Conservation (phyloP, 2,797 vertebrate genomes). For the Amazona ochrocephala region DNA sequence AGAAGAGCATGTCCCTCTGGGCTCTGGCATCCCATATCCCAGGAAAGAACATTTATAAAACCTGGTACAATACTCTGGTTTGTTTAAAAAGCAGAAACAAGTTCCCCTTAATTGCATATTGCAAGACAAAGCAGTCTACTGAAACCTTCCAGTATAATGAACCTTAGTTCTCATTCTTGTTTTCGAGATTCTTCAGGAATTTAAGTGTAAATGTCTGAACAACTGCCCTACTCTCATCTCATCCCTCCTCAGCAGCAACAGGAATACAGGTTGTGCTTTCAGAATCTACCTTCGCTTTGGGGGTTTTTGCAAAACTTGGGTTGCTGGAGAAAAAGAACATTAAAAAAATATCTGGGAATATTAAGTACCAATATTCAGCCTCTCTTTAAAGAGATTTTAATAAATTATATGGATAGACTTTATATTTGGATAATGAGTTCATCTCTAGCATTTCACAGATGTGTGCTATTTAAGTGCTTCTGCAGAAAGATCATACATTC, state of each 20-base stretch:
- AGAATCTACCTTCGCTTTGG: background rate
- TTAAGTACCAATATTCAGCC: conserved; percentile 3
- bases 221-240: background rate
- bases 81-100: background rate
- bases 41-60: background rate
- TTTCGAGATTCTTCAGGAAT: background rate
- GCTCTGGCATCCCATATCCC: background rate
- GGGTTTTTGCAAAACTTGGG: background rate
- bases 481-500: conserved; percentile 54
- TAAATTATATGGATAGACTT: conserved; percentile 61
- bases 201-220: background rate
- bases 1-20: background rate
- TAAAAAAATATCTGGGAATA: background rate
- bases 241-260: background rate
- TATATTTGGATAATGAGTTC: conserved; percentile 65
- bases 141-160: background rate
- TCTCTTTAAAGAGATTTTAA: conserved; percentile 57
- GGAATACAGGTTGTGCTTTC: background rate
- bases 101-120: background rate
- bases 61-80: background rate
- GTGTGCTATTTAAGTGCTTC: conserved; percentile 64
- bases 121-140: background rate
- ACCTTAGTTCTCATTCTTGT: background rate
- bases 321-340: background rate
- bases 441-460: conserved; percentile 60